Percentiles rank a stretch among this genome's conserved stretches.
These are phyloP conservation scores for Phaonia tiefii DNA, from an alignment of 2,888 invertebrate genomes.

Conservation along the genomic window DNA sequence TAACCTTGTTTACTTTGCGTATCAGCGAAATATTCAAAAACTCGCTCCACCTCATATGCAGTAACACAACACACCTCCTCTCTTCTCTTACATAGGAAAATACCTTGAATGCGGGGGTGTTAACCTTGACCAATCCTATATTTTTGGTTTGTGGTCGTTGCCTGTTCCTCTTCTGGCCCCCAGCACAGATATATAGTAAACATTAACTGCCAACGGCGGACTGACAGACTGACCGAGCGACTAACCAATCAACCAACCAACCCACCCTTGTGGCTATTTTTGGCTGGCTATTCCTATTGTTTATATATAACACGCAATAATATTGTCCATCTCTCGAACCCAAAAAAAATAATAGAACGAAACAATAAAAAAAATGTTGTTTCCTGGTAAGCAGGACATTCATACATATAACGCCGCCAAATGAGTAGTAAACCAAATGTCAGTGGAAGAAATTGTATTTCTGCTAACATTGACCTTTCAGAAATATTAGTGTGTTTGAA, in stretches of 20 bases:
- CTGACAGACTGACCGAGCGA: too few relatives aligned
- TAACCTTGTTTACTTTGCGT: too few relatives aligned
- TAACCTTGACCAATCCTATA: constrained; percentile 63
- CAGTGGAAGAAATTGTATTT: background rate
- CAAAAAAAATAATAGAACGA: background rate
- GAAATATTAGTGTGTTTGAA: too few relatives aligned
- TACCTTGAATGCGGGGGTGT: too few relatives aligned
- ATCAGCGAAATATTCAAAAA: background rate
- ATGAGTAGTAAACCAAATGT: background rate
- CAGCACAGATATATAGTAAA: constrained; percentile 2
- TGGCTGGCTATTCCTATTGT: background rate
- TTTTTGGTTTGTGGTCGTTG: constrained; percentile 32
- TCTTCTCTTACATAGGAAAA: constrained; percentile 6
- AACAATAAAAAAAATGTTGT: background rate
- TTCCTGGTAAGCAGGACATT: too few relatives aligned
- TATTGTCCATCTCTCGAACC: background rate
- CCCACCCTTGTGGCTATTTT: constrained; percentile 27
- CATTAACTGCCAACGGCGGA: too few relatives aligned
- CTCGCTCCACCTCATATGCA: background rate
- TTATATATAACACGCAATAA: constrained; percentile 24
- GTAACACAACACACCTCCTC: background rate
- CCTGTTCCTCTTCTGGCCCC: constrained; percentile 1
- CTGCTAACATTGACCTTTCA: too few relatives aligned
- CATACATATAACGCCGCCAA: background rate
- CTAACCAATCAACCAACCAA: background rate